phyloP scores from a whole-genome alignment of 2,797 vertebrate genomes.

The Masticophis lateralis region DNA sequence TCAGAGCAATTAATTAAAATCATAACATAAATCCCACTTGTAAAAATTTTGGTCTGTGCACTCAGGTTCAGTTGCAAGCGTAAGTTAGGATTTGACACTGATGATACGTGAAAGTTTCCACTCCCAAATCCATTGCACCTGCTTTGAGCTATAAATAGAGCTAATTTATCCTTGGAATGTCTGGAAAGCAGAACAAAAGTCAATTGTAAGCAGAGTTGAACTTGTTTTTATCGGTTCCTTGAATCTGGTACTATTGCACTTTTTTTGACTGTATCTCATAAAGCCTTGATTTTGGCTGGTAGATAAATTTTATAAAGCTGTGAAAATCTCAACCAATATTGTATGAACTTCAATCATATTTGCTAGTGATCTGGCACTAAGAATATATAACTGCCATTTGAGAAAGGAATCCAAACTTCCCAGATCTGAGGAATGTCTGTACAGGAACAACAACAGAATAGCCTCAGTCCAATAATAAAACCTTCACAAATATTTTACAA shows the following conservation, averaged over 20 bases:
- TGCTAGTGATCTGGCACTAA: neutral
- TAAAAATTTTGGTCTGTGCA: neutral
- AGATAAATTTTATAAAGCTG: neutral
- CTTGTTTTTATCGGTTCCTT: neutral
- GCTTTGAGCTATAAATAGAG: neutral
- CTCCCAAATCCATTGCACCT: neutral
- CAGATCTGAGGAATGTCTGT: neutral
- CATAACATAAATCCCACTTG: neutral
- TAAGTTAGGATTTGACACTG: neutral
- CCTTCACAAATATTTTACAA: neutral
- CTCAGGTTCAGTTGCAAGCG: neutral
- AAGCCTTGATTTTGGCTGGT: neutral
- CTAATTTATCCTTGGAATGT: neutral
- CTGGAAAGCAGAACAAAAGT: neutral
- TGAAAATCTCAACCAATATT: neutral
- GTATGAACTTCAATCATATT: neutral
- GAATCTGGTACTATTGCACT: neutral
- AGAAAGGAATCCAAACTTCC: neutral
- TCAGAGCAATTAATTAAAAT: neutral
- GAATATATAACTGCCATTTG: neutral
- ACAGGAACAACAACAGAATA: neutral
- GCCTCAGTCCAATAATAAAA: neutral
- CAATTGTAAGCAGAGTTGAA: neutral
- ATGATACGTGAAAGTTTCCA: neutral
- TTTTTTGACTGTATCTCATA: neutral